Base-by-base conservation (phyloP, 2,888 invertebrate genomes). In the Tetrapedia diversipes region DNA sequence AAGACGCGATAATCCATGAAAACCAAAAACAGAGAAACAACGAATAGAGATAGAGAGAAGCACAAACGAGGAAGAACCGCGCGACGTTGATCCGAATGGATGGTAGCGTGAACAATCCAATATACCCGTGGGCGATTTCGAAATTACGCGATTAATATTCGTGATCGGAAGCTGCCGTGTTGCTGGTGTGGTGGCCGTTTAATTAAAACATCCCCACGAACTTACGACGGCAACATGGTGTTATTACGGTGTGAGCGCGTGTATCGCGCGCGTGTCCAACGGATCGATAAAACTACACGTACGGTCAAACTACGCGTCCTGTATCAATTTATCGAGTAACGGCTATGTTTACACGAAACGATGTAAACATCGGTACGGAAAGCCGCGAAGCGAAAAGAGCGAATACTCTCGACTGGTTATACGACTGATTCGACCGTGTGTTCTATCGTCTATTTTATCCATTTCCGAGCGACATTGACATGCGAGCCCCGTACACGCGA, bases 131-230 rank as follows among this genome's bases (percentile, higher is more conserved):
- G 59, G 39, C 51, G 53, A 59, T 74, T 72, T 34, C 24, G 32
- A 74, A 74, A 74, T 74, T 63, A 57, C 73, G 27, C 73, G 57
- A 74, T 71, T 63, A 74, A 74, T 72, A 64, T 51, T 51, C 63
- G 73, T n/a, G 73, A 57, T 29, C 47, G 41, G 41, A 34, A 60
- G 32, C 43, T 51, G 56, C 70, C 19, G 68, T 51, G 47, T 49
- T 16, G 8, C 49, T 51, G 49, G 24, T 53, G 41, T 11, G 72
- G 7, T 45, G 41, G 32, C 7, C 65, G 74, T 75, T 73, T 65
- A 65, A 75, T 75, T 75, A 75, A 75, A 75, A 64, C 53, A 53
- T 75, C 59, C 65, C 74, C 45, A n/a, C 65, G 53, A 75, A 75
- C 65, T 73, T 69, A 77, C 64, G 45, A 57, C 19, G 37, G 57